phyloP scores from a whole-genome alignment of 1,140 invertebrate species.

The Akabosia matsudoensis region DNA sequence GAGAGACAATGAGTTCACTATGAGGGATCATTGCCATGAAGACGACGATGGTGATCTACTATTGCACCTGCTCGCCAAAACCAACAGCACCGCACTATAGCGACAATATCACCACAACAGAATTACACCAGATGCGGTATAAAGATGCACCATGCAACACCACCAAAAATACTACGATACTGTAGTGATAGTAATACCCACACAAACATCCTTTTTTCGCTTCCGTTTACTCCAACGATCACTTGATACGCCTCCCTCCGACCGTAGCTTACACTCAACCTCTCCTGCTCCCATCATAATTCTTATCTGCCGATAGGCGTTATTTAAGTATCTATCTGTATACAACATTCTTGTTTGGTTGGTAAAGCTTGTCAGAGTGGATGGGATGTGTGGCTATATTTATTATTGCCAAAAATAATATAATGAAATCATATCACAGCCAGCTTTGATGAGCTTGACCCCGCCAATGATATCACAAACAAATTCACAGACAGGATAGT shows the following conservation, averaged over 20 bases:
- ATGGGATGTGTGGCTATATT: slow-evolving; percentile 58
- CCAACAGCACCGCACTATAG: not conserved
- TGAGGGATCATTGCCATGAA: not conserved
- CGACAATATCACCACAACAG: not conserved
- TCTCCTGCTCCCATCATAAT: not conserved
- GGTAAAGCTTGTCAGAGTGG: slow-evolving; percentile 57
- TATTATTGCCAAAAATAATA: not conserved
- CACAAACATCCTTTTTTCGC: not conserved
- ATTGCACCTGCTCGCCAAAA: not conserved
- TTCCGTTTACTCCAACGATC: not conserved
- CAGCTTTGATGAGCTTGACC: slow-evolving; percentile 48
- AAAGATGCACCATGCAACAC: not conserved
- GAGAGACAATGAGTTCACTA: not conserved
- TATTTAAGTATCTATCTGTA: too few relatives aligned
- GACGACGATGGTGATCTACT: not conserved
- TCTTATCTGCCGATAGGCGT: not conserved
- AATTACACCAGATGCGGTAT: not conserved
- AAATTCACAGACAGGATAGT: not conserved
- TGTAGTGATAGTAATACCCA: too few relatives aligned
- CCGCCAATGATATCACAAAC: slow-evolving; percentile 22
- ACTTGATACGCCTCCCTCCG: too few relatives aligned
- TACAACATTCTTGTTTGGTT: too few relatives aligned
- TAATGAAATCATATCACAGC: slow-evolving; percentile 53
- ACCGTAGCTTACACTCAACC: not conserved
- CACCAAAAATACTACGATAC: not conserved